Base-by-base conservation (phyloP, 2,113 vertebrate species). In the Psittacula cyanocephala region DNA sequence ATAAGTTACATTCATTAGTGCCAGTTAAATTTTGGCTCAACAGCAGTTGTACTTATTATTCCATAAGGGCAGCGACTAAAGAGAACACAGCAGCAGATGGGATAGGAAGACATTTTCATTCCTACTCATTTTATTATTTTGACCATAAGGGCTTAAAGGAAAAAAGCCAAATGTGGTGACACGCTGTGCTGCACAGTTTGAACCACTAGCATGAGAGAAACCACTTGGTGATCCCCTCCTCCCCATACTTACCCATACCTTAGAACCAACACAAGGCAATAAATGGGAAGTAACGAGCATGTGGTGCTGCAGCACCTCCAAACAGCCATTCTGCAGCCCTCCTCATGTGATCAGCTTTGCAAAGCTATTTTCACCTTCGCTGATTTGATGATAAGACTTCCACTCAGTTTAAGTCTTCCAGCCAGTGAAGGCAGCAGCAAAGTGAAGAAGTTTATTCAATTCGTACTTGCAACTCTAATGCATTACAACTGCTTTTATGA, bases 71-170 rank as follows among this genome's bases (percentile, higher is more conserved):
- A 88, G 49, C 16, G 53, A 91, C 55, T 84, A 29, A 33, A 81
- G 63, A 67, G 82, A 94, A 92, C 80, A 84, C 0, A 94, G 69
- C 47, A 67, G 64, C 93, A 96, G 93, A 95, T 93, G 90, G 92
- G 77, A 65, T 0, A 59, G 49, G 74, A 81, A 70, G 93, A 52
- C 62, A 68, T 84, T 90, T 60, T 53, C 60, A 50, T 90, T 84
- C 72, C 75, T 60, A 55, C 17, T 90, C 55, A 8, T 63, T 70
- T 41, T 78, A 65, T 86, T 83, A 67, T 81, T 91, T 71, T 83
- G 75, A 91, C 50, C 85, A 82, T 67, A 86, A 94, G 52, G 60
- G 35, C 43, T 78, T 63, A 64, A 83, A 84, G 80, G 63, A 83
- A 96, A 68, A 89, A 35, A 85, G 74, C 71, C 80, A 86, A 50